These are phyloP conservation scores for Notamacropus eugenii DNA, from an alignment of 2,797 vertebrate genomes.

Conservation along the genomic window DNA sequence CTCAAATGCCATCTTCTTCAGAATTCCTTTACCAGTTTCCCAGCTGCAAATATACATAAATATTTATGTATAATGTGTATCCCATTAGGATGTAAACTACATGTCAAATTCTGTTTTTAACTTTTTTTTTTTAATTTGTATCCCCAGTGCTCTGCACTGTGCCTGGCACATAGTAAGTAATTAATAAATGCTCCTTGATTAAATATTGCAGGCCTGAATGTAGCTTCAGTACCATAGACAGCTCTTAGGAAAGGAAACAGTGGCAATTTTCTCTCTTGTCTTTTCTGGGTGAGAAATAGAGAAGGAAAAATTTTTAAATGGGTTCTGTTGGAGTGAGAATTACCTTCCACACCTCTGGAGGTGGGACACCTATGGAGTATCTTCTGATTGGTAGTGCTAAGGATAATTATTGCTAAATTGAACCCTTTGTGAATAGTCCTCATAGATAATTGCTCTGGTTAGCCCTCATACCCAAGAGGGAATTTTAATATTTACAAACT, in stretches of 20 bases:
- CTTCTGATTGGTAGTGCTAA: conserved; percentile 44
- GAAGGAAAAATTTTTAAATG: conserved; percentile 20
- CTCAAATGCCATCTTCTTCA: background rate
- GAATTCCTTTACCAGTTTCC: background rate
- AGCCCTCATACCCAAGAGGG: conserved; percentile 27
- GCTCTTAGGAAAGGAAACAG: background rate
- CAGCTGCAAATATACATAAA: background rate
- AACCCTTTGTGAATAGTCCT: conserved; percentile 60
- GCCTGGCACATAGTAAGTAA: background rate
- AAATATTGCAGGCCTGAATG: background rate
- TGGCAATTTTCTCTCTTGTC: conserved; percentile 22
- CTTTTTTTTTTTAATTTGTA: background rate
- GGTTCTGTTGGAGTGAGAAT: conserved; percentile 49
- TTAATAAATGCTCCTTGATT: background rate
- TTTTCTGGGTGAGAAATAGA: conserved; percentile 5
- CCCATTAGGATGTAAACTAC: background rate
- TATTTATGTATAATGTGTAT: background rate
- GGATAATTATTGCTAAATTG: conserved; percentile 64
- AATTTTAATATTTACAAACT: conserved; percentile 62
- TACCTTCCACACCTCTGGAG: conserved; percentile 43
- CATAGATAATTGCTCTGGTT: conserved; percentile 45
- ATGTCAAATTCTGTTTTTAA: background rate
- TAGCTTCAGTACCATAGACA: background rate
- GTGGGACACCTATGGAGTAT: conserved; percentile 28
- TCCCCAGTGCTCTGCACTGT: background rate